Percentiles rank a stretch among this genome's conserved stretches.
phyloP scores from a whole-genome alignment of 2,797 vertebrate genomes.

The Premnoplex brunnescens region DNA sequence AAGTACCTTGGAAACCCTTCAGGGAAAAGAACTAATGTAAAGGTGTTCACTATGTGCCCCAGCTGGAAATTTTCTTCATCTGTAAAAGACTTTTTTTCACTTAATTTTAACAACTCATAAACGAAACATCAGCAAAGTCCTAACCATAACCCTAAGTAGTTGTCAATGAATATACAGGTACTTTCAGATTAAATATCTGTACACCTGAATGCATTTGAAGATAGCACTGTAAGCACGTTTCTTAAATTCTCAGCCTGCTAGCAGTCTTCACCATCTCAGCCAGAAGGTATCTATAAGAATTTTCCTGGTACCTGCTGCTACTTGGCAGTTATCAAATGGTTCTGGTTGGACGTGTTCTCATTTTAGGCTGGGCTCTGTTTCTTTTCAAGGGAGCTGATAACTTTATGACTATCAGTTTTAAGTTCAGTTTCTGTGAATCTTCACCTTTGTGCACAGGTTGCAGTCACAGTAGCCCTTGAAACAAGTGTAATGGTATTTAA shows the following conservation, averaged over 20 bases:
- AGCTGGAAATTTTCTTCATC: neutral
- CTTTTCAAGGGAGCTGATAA: neutral
- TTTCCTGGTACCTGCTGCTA: neutral
- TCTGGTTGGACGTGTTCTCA: neutral
- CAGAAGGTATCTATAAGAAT: neutral
- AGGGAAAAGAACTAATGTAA: neutral
- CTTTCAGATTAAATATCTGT: neutral
- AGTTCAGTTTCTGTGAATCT: neutral
- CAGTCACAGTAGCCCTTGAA: neutral
- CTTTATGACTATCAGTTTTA: neutral
- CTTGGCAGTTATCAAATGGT: neutral
- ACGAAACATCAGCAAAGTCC: neutral
- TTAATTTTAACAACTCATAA: neutral
- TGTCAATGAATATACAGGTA: neutral
- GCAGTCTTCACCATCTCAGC: neutral
- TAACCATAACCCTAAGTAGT: neutral
- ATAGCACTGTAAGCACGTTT: neutral
- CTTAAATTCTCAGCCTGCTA: neutral
- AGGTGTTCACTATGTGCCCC: neutral
- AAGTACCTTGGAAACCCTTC: neutral
- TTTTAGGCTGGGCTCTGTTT: neutral
- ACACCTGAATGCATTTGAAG: neutral
- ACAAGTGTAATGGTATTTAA: neutral
- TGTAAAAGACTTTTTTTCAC: neutral
- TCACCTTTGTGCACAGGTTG: neutral